phyloP scores from a whole-genome alignment of 2,113 vertebrate genomes.

The Mixornis gularis region DNA sequence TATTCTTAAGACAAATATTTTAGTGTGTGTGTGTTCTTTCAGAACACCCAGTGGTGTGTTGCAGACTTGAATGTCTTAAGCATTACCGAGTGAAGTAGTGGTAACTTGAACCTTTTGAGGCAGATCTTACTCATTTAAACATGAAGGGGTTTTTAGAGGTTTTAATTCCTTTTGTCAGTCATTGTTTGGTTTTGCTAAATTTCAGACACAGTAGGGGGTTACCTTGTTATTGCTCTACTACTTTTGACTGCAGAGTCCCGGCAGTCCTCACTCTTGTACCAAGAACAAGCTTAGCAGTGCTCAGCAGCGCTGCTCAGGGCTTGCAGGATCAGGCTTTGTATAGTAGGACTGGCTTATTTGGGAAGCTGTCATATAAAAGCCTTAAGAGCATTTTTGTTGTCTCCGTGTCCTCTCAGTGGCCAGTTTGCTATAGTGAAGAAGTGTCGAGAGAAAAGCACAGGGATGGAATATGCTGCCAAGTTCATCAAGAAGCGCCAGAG shows the following conservation, averaged over 20 bases:
- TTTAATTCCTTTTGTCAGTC: background rate
- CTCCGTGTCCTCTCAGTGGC: constrained; percentile 75
- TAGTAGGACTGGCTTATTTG: background rate
- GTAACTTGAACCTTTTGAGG: background rate
- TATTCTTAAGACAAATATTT: background rate
- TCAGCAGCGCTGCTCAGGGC: background rate
- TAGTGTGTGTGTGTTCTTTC: background rate
- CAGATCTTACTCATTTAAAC: background rate
- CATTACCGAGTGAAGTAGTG: background rate
- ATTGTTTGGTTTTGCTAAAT: background rate
- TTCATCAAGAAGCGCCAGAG: constrained; percentile 95
- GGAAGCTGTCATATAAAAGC: background rate
- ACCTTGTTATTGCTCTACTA: background rate
- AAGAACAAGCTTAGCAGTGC: background rate
- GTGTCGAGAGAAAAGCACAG: constrained; percentile 83
- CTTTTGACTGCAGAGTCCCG: background rate
- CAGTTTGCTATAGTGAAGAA: constrained; percentile 95
- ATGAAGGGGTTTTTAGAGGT: background rate
- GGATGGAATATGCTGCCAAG: constrained; percentile 85
- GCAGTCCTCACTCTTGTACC: background rate
- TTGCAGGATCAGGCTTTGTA: background rate
- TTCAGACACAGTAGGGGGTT: background rate
- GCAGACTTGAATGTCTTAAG: background rate
- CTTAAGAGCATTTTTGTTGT: background rate
- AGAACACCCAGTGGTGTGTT: background rate